Base-by-base conservation (phyloP, 2,888 invertebrate genomes). In the Xanthorhoe spadicearia region DNA sequence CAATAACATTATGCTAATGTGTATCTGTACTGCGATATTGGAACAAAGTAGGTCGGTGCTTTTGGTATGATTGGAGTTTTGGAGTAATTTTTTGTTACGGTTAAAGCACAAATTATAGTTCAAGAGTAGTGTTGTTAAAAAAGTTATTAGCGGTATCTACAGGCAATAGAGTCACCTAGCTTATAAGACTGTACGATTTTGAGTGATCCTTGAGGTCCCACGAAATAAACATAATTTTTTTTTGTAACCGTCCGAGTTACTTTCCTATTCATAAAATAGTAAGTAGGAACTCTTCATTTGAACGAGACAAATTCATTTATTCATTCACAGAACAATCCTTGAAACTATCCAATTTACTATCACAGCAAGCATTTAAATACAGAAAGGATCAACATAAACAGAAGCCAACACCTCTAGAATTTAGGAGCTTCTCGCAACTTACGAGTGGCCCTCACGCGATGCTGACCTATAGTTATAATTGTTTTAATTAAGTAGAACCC, bases 1-100 rank as follows among this genome's bases (percentile, higher is more conserved):
- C 77, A 77, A 71, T 72, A 77, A 79, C 80, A 85, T 87, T 88
- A 88, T 86, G 82, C 78, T 85, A 86, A 86, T 86, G 69, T 79
- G 72, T 78, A 72, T 66, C 58, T 68, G 61, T 73, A 59, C 66
- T 64, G 64, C 28, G 61, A 61, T 74, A 68, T 69, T 48, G 48
- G 50, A 35, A 48, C 17, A 15, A 61, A 49, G 61, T 57, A 54
- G 46, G 54, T 66, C 51, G 49, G 49, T 10, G 10, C 48, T 56
- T 61, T 46, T 55, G 32, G 19, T 60, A 50, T 59, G 59, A 54
- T 54, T 59, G 54, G 49, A 52, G 15, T 8, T 43, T 8, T 2
- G 43, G 7, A 35, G 17, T 51, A 9, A 51, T 2, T 43, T 43
- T 43, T 43, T 43, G 38, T 19, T 54, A 23, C 28, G 8, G 28